Evolutionary conservation across 2,113 vertebrate genomes (phyloP).

Genomic region (Brachyistius frenatus): DNA sequence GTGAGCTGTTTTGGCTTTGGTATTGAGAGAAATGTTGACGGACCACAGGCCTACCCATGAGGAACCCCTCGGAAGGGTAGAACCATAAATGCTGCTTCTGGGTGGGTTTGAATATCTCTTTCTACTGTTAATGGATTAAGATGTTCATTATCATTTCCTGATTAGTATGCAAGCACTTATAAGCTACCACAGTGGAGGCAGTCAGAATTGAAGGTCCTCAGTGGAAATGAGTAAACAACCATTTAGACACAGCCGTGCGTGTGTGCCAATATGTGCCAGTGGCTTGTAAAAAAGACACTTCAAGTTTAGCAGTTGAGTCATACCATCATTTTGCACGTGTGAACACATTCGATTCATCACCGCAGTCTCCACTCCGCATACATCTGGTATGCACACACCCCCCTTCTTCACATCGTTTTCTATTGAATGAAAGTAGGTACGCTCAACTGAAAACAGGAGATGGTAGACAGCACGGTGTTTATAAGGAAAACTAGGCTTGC

Average conservation of each 20-base stretch:
- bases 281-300: conserved; percentile 65
- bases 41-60: conserved; percentile 73
- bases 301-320: conserved; percentile 63
- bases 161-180: conserved; percentile 42
- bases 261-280: conserved; percentile 44
- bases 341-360: conserved; percentile 46
- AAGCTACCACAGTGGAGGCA: conserved; percentile 43
- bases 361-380: conserved; percentile 2
- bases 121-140: conserved; percentile 47
- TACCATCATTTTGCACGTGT: conserved; percentile 45
- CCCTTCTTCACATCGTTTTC: neutral
- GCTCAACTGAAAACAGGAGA: conserved; percentile 3
- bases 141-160: conserved; percentile 59
- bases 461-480: conserved; percentile 28
- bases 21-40: conserved; percentile 81
- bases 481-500: conserved; percentile 30
- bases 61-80: conserved; percentile 62
- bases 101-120: conserved; percentile 68
- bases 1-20: conserved; percentile 75
- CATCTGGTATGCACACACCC: conserved; percentile 7
- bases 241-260: conserved; percentile 32
- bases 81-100: conserved; percentile 66
- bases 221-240: conserved; percentile 39
- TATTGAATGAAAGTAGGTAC: conserved; percentile 42
- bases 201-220: conserved; percentile 34